Evolutionary conservation across 2,888 invertebrate genomes (phyloP).

Genomic region (Hypselothyrea guttata): DNA sequence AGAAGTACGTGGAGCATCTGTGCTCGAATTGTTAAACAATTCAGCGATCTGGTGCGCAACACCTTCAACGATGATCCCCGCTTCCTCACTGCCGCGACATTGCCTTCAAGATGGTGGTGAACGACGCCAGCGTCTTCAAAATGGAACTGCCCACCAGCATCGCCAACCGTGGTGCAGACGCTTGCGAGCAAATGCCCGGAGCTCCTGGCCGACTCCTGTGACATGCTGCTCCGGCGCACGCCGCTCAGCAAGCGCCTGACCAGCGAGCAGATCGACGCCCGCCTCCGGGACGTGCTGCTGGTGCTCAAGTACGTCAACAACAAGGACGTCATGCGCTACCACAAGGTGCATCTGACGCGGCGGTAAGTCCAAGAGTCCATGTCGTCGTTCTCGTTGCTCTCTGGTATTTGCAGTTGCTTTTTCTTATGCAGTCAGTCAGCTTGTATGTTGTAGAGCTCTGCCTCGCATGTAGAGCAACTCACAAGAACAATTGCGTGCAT

Average conservation of each 20-base stretch:
- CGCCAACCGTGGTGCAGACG: slow-evolving; percentile 85
- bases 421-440: too few species aligned
- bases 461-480: too few species aligned
- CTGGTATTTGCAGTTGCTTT: too few species aligned
- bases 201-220: slow-evolving; percentile 99
- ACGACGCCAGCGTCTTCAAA: slow-evolving; percentile 96
- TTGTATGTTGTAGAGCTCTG: too few species aligned
- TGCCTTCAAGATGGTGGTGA: slow-evolving; percentile 98
- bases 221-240: slow-evolving; percentile 98
- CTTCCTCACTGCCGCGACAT: slow-evolving; percentile 99
- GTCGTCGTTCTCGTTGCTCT: not conserved
- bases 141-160: slow-evolving; percentile 86
- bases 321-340: slow-evolving; percentile 99
- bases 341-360: slow-evolving; percentile 98
- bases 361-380: slow-evolving; percentile 79
- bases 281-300: slow-evolving; percentile 95
- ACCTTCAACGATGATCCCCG: slow-evolving; percentile 98
- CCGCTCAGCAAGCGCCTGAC: slow-evolving; percentile 97
- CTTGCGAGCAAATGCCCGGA: slow-evolving; percentile 99
- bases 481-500: too few species aligned
- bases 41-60: slow-evolving; percentile 94
- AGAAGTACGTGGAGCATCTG: slow-evolving; percentile 98
- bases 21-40: too few species aligned
- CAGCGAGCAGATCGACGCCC: slow-evolving; percentile 97
- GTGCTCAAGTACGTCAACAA: slow-evolving; percentile 99